Base-by-base conservation (phyloP, 1,140 invertebrate genomes). In the Patella vulgata region DNA sequence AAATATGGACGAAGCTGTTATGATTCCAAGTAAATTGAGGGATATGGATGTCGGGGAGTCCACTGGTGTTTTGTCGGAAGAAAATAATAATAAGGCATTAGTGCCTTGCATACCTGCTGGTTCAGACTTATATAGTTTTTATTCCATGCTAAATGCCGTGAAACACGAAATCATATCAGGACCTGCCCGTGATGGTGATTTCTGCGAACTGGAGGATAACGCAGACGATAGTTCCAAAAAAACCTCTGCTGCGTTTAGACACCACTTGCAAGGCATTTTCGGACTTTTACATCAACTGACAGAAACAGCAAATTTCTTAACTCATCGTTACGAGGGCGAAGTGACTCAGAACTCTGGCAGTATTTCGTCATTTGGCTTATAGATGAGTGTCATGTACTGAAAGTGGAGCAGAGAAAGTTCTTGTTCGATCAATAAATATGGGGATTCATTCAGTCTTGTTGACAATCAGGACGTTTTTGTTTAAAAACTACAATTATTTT, bases 1-100 rank as follows among this genome's bases (percentile, higher is more conserved):
- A 33, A 40, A 55, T 9, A 78, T 78, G 75, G 73, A 78, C 42
- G 69, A 72, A 47, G 73, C 71, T 2, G 75, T 78, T 1, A 78
- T 78, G 75, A 73, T 78, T 50, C 75, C 75, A 9, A 74, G 73
- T 47, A 67, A 69, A 1, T 58, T 78, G 1, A 56, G 70, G 63
- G 75, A 78, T 47, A 70, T 78, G 61, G 69, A 71, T 19, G 56
- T 74, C n/a, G 25, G 43, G 2, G 40, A 40, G 6, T n/a, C 53
- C n/a, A 42, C 53, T 21, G 40, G 60, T 11, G 65, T 53, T 11
- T 58, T 78, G 12, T 12, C 21, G 9, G 71, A 61, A 53, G 61
- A 63, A 23, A 74, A 74, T 39, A 74, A 66, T 40, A 73, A 70
- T 46, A 63, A 70, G 54, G 59, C 66, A 9, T 36, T 69, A 0